A percentile compares a stretch with the other conserved stretches of the same genome.
phyloP scores from a whole-genome alignment of 2,113 vertebrate species.

The Pteropus alecto region DNA sequence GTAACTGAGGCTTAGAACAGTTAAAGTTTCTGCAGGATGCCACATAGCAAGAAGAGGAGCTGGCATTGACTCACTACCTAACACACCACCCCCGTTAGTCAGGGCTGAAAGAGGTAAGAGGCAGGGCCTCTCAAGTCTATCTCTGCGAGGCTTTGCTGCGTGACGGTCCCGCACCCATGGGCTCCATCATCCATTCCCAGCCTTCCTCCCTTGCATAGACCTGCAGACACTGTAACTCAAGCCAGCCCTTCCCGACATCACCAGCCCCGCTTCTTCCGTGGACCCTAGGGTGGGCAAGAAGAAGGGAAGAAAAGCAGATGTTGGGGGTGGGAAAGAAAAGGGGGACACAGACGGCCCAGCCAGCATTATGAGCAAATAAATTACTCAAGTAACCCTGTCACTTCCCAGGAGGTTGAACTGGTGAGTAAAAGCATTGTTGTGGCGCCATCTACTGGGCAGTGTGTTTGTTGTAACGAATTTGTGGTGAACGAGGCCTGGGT shows the following conservation, averaged over 20 bases:
- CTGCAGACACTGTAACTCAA: background rate
- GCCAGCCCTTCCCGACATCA: background rate
- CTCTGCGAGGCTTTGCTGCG: background rate
- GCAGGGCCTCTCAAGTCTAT: background rate
- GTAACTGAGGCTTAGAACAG: background rate
- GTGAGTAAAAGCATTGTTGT: background rate
- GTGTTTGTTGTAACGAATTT: background rate
- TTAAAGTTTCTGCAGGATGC: background rate
- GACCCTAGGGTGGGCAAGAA: background rate
- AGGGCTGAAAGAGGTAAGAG: background rate
- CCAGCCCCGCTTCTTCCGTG: background rate
- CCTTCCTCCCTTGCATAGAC: too few species aligned
- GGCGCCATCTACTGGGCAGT: slow-evolving; percentile 75
- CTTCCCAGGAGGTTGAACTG: background rate
- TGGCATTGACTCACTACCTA: background rate
- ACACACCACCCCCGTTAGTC: background rate
- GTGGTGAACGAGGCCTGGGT: background rate
- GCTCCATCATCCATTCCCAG: background rate
- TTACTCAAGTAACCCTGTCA: background rate
- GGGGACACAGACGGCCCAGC: background rate
- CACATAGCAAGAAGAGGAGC: background rate
- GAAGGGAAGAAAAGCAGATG: background rate
- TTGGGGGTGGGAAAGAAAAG: background rate
- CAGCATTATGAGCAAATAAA: background rate
- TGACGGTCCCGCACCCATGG: accelerated